These are phyloP conservation scores for Diachrysia chrysitis DNA, from an alignment of 2,888 invertebrate species.

Conservation along the genomic window DNA sequence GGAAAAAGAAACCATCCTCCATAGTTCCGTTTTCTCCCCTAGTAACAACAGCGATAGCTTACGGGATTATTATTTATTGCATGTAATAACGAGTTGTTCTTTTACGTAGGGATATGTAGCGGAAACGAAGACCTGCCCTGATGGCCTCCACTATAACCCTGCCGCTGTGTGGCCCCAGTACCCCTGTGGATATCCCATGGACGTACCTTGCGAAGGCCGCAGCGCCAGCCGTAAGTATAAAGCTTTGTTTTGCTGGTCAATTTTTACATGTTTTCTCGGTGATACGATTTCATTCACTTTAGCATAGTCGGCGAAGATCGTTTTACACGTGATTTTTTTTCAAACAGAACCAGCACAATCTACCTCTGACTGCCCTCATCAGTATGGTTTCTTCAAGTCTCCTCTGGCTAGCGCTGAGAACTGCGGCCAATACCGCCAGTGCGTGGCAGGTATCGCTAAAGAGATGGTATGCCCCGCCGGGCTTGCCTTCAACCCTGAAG, in stretches of 20 bases:
- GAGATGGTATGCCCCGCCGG: constrained; percentile 93
- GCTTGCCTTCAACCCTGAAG: constrained; percentile 92
- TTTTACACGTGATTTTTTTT: background rate
- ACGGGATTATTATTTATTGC: too few species aligned
- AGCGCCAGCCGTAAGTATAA: constrained; percentile 90
- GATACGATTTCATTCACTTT: too few species aligned
- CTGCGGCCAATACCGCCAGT: constrained; percentile 94
- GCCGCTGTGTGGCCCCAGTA: constrained; percentile 90
- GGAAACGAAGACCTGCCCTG: constrained; percentile 92
- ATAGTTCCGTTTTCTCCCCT: too few species aligned
- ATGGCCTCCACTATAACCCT: constrained; percentile 93
- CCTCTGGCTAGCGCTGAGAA: constrained; percentile 67
- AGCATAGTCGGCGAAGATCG: too few species aligned
- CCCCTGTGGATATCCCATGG: constrained; percentile 94
- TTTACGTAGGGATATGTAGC: constrained; percentile 68
- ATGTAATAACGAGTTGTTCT: constrained; percentile 69
- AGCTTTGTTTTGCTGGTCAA: too few species aligned
- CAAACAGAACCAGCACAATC: constrained; percentile 90
- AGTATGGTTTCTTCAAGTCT: constrained; percentile 92
- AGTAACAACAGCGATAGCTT: too few species aligned
- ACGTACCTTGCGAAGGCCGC: constrained; percentile 92
- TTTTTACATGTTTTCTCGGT: too few species aligned
- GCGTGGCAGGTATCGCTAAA: constrained; percentile 90
- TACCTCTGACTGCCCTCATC: constrained; percentile 93
- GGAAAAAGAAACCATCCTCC: too few species aligned